Evolutionary conservation across 2,797 vertebrate genomes (phyloP).

Genomic region (Arrhamphus sclerolepis): DNA sequence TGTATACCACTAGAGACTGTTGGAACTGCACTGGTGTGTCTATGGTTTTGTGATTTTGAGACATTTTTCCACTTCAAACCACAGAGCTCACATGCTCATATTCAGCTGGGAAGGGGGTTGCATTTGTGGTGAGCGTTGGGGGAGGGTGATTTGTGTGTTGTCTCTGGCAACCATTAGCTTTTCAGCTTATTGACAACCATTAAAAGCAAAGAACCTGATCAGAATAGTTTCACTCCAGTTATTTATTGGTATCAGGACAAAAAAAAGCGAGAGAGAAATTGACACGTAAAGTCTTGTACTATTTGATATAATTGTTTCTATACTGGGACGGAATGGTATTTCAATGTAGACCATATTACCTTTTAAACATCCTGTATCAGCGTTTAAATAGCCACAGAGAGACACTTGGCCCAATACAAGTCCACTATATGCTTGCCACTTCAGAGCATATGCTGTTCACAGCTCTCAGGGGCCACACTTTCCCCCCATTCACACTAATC

Average conservation of each 20-base stretch:
- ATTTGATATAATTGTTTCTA: conserved; percentile 9
- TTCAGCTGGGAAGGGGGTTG: conserved; percentile 18
- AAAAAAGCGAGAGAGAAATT: neutral
- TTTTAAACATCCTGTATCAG: conserved; percentile 21
- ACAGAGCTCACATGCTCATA: conserved; percentile 39
- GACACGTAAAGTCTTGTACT: neutral
- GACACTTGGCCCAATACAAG: conserved; percentile 17
- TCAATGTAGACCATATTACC: conserved; percentile 2
- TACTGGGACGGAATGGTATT: neutral
- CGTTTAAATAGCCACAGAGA: conserved; percentile 51
- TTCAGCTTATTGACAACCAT: conserved; percentile 15
- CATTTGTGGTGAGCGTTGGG: neutral
- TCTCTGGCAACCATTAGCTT: conserved; percentile 34
- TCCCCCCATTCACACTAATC: conserved; percentile 43
- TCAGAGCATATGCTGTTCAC: conserved; percentile 40
- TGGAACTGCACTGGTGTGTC: conserved; percentile 31
- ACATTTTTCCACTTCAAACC: conserved; percentile 50
- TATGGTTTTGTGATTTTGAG: conserved; percentile 29
- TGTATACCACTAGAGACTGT: conserved; percentile 25
- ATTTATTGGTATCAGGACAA: neutral
- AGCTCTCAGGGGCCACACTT: conserved; percentile 41
- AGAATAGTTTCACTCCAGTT: conserved; percentile 11
- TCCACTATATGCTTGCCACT: conserved; percentile 31
- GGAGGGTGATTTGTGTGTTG: conserved; percentile 41
- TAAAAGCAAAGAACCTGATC: conserved; percentile 8